These are phyloP conservation scores for Monarcha castaneiventris DNA, from an alignment of 2,113 vertebrate genomes.

Conservation along the genomic window DNA sequence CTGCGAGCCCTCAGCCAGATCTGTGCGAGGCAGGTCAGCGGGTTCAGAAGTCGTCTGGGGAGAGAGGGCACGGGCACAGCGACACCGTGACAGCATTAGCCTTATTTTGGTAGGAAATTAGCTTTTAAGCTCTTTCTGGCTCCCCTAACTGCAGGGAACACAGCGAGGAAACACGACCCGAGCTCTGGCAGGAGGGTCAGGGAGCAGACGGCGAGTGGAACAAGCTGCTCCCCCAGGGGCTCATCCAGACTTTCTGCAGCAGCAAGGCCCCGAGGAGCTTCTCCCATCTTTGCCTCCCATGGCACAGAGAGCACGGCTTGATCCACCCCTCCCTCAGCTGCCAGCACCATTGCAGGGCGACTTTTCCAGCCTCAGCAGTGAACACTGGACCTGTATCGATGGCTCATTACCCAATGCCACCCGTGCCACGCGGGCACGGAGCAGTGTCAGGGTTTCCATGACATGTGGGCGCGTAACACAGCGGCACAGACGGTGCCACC, in stretches of 20 bases:
- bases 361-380: background rate
- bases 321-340: background rate
- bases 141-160: background rate
- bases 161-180: rapidly evolving
- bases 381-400: rapidly evolving
- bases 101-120: background rate
- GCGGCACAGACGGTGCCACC: background rate
- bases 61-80: background rate
- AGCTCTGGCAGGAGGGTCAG: background rate
- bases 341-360: background rate
- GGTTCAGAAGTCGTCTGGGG: background rate
- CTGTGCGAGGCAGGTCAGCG: background rate
- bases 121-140: background rate
- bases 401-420: background rate
- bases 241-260: background rate
- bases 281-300: background rate
- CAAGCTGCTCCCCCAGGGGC: background rate
- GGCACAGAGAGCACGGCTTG: background rate
- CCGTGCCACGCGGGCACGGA: background rate
- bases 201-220: background rate
- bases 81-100: rapidly evolving
- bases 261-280: rapidly evolving
- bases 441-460: background rate
- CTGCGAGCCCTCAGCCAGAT: background rate
- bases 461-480: rapidly evolving